These are phyloP conservation scores for Ectemnius continuus DNA, from an alignment of 2,888 invertebrate species.

Conservation along the genomic window DNA sequence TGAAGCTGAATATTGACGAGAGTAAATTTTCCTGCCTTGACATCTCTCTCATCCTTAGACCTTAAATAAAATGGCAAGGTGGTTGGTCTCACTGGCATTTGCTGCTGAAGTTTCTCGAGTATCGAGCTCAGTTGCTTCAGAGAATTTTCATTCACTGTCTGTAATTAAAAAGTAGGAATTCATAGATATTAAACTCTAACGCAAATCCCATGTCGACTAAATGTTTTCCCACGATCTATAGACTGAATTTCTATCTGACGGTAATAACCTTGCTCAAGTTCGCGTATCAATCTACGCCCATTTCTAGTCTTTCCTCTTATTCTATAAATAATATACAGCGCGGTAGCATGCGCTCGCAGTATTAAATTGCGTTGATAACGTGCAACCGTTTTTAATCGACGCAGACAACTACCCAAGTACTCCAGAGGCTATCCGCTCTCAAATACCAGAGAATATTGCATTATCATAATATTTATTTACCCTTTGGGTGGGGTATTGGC, in stretches of 20 bases:
- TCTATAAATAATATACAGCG: slow-evolving; percentile 54
- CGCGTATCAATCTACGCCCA: slow-evolving; percentile 23
- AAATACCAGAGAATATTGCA: neutral
- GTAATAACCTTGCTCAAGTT: slow-evolving; percentile 35
- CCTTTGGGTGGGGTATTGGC: slow-evolving; percentile 92
- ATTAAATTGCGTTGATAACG: slow-evolving; percentile 20
- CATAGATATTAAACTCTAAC: no score
- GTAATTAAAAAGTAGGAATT: slow-evolving; percentile 63
- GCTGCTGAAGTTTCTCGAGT: slow-evolving; percentile 87
- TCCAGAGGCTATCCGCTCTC: neutral
- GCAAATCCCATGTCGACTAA: no score
- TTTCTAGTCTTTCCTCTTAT: slow-evolving; percentile 21
- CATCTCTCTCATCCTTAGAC: slow-evolving; percentile 81
- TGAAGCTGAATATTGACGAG: slow-evolving; percentile 86
- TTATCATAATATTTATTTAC: slow-evolving; percentile 78
- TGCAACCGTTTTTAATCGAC: slow-evolving; percentile 6
- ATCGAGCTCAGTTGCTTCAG: slow-evolving; percentile 92
- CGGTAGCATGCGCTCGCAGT: neutral
- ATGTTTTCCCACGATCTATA: neutral
- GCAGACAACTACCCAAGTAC: neutral
- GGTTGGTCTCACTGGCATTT: slow-evolving; percentile 81
- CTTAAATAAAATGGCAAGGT: slow-evolving; percentile 90
- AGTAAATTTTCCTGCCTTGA: slow-evolving; percentile 83
- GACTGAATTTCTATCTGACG: slow-evolving; percentile 2
- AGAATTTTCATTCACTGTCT: slow-evolving; percentile 94